These are phyloP conservation scores for Heterocephalus glaber DNA, from an alignment of 2,113 vertebrate species.

Conservation along the genomic window DNA sequence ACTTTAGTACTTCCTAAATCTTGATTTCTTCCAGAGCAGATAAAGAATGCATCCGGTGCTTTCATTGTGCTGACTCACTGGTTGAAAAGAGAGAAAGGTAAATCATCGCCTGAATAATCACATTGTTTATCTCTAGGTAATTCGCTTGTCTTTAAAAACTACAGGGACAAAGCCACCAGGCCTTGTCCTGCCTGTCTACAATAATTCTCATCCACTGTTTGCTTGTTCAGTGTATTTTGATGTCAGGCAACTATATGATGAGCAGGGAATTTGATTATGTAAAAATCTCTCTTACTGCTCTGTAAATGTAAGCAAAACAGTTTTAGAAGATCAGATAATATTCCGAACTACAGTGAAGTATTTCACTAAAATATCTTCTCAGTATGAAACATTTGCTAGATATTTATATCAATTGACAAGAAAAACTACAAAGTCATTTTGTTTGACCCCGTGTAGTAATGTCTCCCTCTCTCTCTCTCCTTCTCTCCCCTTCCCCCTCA, in stretches of 20 bases:
- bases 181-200: background rate
- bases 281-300: background rate
- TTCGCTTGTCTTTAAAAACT: background rate
- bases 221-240: background rate
- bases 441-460: background rate
- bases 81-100: slow-evolving; percentile 25
- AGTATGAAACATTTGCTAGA: slow-evolving; percentile 39
- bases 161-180: background rate
- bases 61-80: slow-evolving; percentile 30
- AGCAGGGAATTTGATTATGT: slow-evolving; percentile 30
- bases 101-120: background rate
- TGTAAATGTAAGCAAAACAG: background rate
- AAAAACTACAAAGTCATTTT: slow-evolving; percentile 52
- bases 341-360: slow-evolving; percentile 15
- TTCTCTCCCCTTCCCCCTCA: too few species aligned
- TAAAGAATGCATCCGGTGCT: background rate
- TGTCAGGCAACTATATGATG: background rate
- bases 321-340: slow-evolving; percentile 18
- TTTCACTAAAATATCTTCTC: slow-evolving; percentile 1
- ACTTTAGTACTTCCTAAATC: slow-evolving; percentile 26
- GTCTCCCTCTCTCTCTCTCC: background rate
- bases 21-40: slow-evolving; percentile 9
- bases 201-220: background rate
- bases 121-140: background rate
- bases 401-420: slow-evolving; percentile 2